Base-by-base conservation (phyloP, 1,140 invertebrate genomes). In the Hyles vespertilio region DNA sequence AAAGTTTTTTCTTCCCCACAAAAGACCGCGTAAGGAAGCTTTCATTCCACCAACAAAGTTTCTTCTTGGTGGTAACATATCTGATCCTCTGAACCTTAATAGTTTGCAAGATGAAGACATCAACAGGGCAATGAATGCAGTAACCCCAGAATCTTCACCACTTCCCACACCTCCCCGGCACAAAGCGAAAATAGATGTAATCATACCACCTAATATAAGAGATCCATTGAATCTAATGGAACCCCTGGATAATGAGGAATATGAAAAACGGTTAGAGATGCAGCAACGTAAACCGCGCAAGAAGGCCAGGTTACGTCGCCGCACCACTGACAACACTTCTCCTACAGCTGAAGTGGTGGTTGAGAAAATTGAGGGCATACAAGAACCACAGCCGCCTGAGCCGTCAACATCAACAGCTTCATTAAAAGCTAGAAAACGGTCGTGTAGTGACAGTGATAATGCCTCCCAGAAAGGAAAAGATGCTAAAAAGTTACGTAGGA, bases 61-160 rank as follows among this genome's bases (percentile, higher is more conserved):
- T 90, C 89, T 99, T 5, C 90, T 98, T 2, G 98, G 98, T 52
- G 98, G 98, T 12, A 98, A 97, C 79, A 98, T 98, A 67, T 94
- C 94, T 65, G 98, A 99, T 91, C 98, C 98, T 0, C 86, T 99
- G 8, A 99, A 99, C 90, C 89, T 99, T 53, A 97, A 97, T 72
- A 97, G 97, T 79, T 91, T 99, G 72, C 95, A 96, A 81, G 94
- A 97, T 88, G 96, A 97, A 83, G 94, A 96, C 79, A 92, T 96
- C 6, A 96, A 96, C 63, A 91, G 94, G 72, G 93, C 94, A 36
- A 94, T 96, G 90, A 97, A 97, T 89, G 95, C 96, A 40, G 93
- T 94, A 1, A 98, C 97, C 6, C 96, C 96, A 51, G 93, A 95
- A 69, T 96, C 95, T 7, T 97, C 96, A 60, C 97, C 97, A 2